Base-by-base conservation (phyloP, 2,888 invertebrate species). In the Cryptocephalus primarius region DNA sequence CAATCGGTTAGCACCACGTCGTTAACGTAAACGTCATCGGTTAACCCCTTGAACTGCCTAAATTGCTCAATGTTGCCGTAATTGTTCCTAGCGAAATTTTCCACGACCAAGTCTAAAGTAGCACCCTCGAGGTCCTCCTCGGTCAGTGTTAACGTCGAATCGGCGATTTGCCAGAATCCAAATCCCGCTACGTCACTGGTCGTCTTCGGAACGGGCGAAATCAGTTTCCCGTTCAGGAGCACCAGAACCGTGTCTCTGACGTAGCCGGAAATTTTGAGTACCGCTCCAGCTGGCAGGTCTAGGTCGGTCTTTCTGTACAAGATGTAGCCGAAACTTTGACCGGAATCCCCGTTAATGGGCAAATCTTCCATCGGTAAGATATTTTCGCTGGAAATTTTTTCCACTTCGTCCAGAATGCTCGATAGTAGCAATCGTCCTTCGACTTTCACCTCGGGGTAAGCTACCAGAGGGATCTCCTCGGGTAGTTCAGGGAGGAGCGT, bases 31-130 rank as follows among this genome's bases (percentile, higher is more conserved):
- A 76, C 68, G 1, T 70, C 72, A 43, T 71, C 58, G 54, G 60
- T 60, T 3, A 69, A 46, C 4, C 70, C 70, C 55, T 59, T 71
- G 55, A 52, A 59, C 45, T 57, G 57, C 11, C 42, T 45, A 45
- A 78, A 75, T 36, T 76, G 62, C 6, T 58, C 50, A 10, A 67
- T 45, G 39, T 49, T 43, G 8, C 67, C 68, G 40, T 57, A 68
- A 66, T 88, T 88, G 39, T 86, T 78, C 44, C 90, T 76, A 8
- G 92, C 93, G 72, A 86, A 86, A 65, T 86, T 90, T 69, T 91
- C 92, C 1, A 74, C 71, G 1, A 79, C 54, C 8, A 76, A 48
- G 47, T 72, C 69, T 14, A 76, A 47, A 39, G 63, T 65, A 1
- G 64, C 63, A 8, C 61, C 59, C 34, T 56, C 14, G 51, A 54